Conservation (phyloP, 2,797 vertebrate species). For the Xiphophorus birchmanni region DNA sequence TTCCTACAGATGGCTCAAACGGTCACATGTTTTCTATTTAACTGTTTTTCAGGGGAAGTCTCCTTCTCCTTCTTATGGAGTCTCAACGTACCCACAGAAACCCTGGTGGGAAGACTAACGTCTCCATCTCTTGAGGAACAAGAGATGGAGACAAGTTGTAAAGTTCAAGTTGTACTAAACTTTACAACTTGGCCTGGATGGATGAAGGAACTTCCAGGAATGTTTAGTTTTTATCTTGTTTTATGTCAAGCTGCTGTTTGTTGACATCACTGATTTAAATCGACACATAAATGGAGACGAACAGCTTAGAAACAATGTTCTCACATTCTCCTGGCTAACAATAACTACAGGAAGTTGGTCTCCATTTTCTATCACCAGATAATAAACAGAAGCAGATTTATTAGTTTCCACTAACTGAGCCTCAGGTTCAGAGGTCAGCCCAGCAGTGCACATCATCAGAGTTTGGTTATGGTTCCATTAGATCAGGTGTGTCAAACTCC, state of each 20-base stretch:
- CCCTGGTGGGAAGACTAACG: constrained; percentile 30
- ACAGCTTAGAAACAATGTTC: not conserved
- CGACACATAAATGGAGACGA: not conserved
- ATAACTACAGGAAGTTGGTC: not conserved
- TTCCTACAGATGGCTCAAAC: constrained; percentile 50
- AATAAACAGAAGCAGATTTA: not conserved
- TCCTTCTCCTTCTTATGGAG: constrained; percentile 28
- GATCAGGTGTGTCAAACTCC: no score
- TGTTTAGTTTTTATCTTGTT: not conserved
- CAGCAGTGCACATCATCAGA: not conserved
- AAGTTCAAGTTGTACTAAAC: not conserved
- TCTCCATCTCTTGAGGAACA: constrained; percentile 25
- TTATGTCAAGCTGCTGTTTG: not conserved
- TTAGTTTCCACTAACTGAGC: not conserved
- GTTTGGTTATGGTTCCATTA: not conserved
- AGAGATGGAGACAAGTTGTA: no score
- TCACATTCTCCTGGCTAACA: not conserved
- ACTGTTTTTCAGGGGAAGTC: constrained; percentile 60
- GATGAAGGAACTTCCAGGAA: not conserved
- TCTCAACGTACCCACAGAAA: constrained; percentile 27
- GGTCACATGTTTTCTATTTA: constrained; percentile 77
- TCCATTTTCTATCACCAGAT: not conserved
- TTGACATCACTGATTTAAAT: not conserved
- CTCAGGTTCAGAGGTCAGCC: not conserved
- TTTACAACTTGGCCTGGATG: not conserved